Percentiles rank a stretch among this genome's conserved stretches.
Evolutionary conservation across 2,797 vertebrate species (phyloP).

Genomic region (Callimico goeldii): DNA sequence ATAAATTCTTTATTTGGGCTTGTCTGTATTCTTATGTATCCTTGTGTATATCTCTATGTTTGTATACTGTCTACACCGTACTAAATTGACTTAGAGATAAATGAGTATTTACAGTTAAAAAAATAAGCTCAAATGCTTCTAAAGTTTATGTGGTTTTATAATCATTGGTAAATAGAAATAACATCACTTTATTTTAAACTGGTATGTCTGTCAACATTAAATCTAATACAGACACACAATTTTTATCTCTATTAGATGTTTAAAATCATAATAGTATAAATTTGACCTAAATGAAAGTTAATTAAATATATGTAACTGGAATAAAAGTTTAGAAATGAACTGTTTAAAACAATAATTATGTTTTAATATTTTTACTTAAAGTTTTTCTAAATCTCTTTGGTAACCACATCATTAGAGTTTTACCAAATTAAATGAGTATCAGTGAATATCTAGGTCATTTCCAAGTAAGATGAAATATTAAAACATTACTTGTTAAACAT

Average conservation of each 20-base stretch:
- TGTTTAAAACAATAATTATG: neutral
- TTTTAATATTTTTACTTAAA: neutral
- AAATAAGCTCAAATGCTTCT: neutral
- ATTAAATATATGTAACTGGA: neutral
- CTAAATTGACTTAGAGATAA: neutral
- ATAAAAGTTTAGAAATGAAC: neutral
- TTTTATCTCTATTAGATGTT: neutral
- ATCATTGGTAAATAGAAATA: neutral
- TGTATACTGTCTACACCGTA: neutral
- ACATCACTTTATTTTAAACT: neutral
- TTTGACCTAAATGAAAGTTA: neutral
- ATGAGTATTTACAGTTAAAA: neutral
- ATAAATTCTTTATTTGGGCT: neutral
- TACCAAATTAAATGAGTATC: neutral
- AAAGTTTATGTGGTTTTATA: neutral
- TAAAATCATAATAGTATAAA: neutral
- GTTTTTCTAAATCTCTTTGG: neutral
- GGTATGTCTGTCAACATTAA: neutral
- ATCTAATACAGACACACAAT: neutral
- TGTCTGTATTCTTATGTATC: neutral
- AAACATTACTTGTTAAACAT: neutral
- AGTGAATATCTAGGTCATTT: neutral
- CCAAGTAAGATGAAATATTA: neutral
- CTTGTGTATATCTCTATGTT: neutral
- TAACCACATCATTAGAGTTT: neutral